Evolutionary conservation across 64 coral and sea anemone species (phyloP).

Genomic region (Actinia equina): DNA sequence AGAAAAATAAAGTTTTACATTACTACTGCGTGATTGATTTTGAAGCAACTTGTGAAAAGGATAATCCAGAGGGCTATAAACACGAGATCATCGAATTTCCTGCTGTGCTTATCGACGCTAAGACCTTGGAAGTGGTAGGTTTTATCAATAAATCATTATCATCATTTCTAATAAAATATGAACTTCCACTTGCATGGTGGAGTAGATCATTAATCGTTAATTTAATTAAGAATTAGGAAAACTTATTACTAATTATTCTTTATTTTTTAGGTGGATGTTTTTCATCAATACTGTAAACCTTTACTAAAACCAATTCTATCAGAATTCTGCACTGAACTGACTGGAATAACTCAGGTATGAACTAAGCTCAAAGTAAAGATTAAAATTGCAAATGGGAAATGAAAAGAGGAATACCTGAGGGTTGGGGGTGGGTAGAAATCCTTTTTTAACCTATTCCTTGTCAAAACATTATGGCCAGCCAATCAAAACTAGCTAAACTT

Average conservation of each 20-base stretch:
- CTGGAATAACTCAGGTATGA: slow-evolving; percentile 86
- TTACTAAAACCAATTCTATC: slow-evolving; percentile 61
- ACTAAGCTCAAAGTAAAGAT: background rate
- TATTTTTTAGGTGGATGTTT: slow-evolving; percentile 67
- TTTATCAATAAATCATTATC: background rate
- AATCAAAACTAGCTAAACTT: no score
- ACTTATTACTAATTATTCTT: no score
- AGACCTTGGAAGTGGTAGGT: slow-evolving; percentile 88
- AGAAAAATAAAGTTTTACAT: slow-evolving; percentile 28
- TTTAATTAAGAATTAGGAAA: no score
- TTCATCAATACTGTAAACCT: slow-evolving; percentile 93
- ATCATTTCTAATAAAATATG: no score
- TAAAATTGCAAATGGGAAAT: no score
- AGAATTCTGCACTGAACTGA: slow-evolving; percentile 77
- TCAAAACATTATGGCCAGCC: no score
- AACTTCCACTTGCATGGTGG: no score
- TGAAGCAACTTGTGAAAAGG: slow-evolving; percentile 86
- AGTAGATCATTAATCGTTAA: no score
- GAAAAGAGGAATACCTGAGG: no score
- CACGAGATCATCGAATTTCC: slow-evolving; percentile 99
- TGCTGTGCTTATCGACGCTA: slow-evolving; percentile 72
- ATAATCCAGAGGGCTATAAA: slow-evolving; percentile 57
- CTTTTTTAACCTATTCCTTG: no score
- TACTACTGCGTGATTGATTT: slow-evolving; percentile 98
- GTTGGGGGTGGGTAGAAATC: no score